Percentiles rank a stretch among this genome's conserved stretches.
Conservation (phyloP, 2,113 vertebrate species). For the Carassius auratus region DNA sequence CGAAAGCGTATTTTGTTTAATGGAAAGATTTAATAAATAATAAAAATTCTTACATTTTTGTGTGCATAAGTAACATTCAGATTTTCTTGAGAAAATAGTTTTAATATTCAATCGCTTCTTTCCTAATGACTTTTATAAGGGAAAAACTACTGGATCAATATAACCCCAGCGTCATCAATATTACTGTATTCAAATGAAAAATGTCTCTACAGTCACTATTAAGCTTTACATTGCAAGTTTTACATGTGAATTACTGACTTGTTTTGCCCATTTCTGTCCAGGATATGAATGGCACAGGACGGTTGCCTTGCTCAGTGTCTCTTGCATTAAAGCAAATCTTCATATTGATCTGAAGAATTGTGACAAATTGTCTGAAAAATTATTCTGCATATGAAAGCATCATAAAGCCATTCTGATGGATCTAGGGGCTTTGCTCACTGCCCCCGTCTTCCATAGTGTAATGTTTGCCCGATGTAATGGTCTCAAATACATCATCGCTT, state of each 20-base stretch:
- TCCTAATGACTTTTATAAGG: not conserved
- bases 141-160: not conserved
- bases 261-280: not conserved
- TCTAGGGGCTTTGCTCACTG: constrained; percentile 29
- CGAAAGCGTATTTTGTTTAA: too few relatives aligned
- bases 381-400: constrained; percentile 40
- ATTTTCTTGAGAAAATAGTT: not conserved
- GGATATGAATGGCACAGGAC: not conserved
- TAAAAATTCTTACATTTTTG: too few relatives aligned
- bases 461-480: constrained; percentile 32
- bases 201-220: not conserved
- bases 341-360: not conserved
- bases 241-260: constrained; percentile 2
- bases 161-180: not conserved
- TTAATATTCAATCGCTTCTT: not conserved
- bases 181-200: not conserved
- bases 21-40: too few relatives aligned
- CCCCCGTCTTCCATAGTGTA: not conserved
- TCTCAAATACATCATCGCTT: constrained; percentile 46
- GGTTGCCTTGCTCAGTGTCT: not conserved
- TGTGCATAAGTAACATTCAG: not conserved
- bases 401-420: constrained; percentile 56
- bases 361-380: constrained; percentile 49
- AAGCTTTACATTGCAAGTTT: not conserved
- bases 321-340: constrained; percentile 1